Base-by-base conservation (phyloP, 2,888 invertebrate species). In the Limulus polyphemus region DNA sequence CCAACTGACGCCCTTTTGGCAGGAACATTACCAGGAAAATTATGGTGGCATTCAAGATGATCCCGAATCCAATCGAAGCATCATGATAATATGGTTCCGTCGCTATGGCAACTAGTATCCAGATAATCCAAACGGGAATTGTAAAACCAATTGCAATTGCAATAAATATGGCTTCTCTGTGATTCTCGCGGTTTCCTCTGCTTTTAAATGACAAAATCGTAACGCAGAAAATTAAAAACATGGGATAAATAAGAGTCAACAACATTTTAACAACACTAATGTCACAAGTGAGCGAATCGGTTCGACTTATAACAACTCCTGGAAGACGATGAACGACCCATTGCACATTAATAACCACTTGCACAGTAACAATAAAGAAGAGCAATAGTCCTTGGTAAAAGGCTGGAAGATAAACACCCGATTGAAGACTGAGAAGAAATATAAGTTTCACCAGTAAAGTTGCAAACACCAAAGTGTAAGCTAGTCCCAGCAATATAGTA, bases 21-120 rank as follows among this genome's bases (percentile, higher is more conserved):
- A 92, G 86, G 77, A 94, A 94, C 93, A 94, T 93, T 62, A 92
- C 85, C 71, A 91, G 83, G 77, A 94, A 90, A 59, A 92, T 86
- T 56, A 90, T 84, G 12, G 86, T 83, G 67, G 91, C 87, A 16
- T 89, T 90, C 61, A 87, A 83, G 56, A 92, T 83, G 69, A 94
- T 80, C 0, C 94, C 94, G 71, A 90, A 90, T 32, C 92, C 93
- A 60, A 93, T 82, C 77, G 91, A 91, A 13, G 90, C 75, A 63
- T 76, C 76, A 12, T 74, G 72, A 67, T 72, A 73, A 55, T 73
- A 73, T 1, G 73, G 71, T 32, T 73, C 69, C 56, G 72, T 71
- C 57, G 75, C 73, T 52, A 75, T 68, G 11, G 73, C 71, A 52
- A 91, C 92, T 67, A 90, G 87, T 69, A 91, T 81, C 74, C 84